Evolutionary conservation across 2,113 vertebrate species (phyloP).

Genomic region (Pungitius pungitius): DNA sequence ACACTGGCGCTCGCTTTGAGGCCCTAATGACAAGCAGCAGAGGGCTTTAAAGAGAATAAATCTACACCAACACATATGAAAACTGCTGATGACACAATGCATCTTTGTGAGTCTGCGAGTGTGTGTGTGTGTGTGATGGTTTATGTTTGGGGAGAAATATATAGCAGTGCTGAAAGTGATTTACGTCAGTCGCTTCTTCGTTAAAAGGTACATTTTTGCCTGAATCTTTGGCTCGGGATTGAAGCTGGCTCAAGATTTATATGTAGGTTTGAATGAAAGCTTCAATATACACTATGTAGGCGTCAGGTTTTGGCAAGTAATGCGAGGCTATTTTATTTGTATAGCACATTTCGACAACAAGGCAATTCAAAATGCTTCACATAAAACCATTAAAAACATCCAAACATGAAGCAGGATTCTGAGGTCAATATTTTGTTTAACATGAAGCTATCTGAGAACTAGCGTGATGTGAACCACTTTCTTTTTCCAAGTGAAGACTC

Average conservation of each 20-base stretch:
- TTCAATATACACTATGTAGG: neutral
- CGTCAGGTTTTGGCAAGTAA: neutral
- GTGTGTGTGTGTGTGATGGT: neutral
- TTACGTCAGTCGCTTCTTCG: neutral
- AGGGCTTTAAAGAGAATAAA: conserved; percentile 18
- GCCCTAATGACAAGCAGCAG: conserved; percentile 8
- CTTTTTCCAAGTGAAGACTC: too few relatives aligned
- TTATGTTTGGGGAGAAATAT: conserved; percentile 6
- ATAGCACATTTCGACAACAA: too few relatives aligned
- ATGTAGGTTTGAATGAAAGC: neutral
- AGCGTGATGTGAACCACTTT: too few relatives aligned
- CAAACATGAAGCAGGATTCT: too few relatives aligned
- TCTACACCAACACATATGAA: neutral
- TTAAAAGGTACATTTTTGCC: neutral
- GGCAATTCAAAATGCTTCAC: too few relatives aligned
- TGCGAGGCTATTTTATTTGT: neutral
- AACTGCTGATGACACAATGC: conserved; percentile 36
- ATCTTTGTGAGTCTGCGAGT: neutral
- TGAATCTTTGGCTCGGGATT: neutral
- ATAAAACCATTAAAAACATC: too few relatives aligned
- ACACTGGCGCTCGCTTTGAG: conserved; percentile 5
- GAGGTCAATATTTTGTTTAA: too few relatives aligned
- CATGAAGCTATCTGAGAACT: too few relatives aligned
- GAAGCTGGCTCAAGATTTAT: neutral
- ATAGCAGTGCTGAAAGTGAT: neutral